A percentile compares a stretch with the other conserved stretches of the same genome.
phyloP scores from a whole-genome alignment of 2,888 invertebrate species.

The Psococerastis gibbosa region DNA sequence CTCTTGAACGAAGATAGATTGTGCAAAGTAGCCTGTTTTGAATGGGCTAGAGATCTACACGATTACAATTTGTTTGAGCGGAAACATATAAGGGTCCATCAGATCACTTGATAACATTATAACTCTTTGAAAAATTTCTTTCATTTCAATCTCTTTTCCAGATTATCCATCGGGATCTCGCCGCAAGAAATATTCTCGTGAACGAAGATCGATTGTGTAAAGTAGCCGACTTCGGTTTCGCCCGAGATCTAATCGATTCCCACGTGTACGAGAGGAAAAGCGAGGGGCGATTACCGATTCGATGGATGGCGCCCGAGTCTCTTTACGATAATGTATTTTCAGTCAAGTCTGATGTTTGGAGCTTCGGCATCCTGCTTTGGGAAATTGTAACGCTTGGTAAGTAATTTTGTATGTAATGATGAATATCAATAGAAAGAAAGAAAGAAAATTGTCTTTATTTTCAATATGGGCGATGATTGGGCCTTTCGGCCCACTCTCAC shows the following conservation, averaged over 20 bases:
- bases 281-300: conserved; percentile 54
- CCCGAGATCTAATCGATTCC: conserved; percentile 72
- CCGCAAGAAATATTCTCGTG: conserved; percentile 73
- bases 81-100: no score
- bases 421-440: no score
- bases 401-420: no score
- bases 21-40: no score
- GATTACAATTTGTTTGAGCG: no score
- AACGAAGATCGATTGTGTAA: conserved; percentile 75
- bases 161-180: conserved; percentile 73
- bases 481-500: no score
- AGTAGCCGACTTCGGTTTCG: conserved; percentile 88
- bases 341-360: conserved; percentile 89
- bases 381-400: conserved; percentile 74
- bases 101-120: no score
- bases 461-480: no score
- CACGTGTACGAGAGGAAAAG: conserved; percentile 77
- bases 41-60: no score
- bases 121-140: not conserved
- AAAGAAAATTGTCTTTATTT: no score
- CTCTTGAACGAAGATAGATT: no score
- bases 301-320: conserved; percentile 96
- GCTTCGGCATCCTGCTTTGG: conserved; percentile 88
- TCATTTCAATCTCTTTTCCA: conserved; percentile 22
- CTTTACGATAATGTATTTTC: conserved; percentile 88